These are phyloP conservation scores for Lucilia sericata DNA, from an alignment of 1,140 invertebrate genomes.

Conservation along the genomic window DNA sequence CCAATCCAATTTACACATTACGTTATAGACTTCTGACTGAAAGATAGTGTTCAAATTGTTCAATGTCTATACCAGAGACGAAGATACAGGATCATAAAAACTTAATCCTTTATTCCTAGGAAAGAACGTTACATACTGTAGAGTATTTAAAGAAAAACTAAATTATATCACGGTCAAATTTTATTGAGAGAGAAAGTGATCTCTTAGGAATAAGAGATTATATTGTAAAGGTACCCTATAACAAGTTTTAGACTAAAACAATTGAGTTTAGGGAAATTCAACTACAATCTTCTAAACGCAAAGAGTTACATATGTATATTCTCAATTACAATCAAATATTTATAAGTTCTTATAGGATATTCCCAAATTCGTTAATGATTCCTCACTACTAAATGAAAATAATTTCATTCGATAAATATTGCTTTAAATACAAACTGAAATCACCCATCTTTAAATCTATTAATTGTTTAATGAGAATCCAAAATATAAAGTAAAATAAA, in stretches of 20 bases:
- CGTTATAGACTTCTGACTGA: no score
- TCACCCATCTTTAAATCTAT: constrained; percentile 22
- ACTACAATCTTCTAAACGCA: no score
- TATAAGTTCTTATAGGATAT: not conserved
- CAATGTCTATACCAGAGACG: no score
- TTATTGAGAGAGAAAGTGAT: constrained; percentile 29
- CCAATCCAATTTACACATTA: no score
- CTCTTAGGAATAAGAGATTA: not conserved
- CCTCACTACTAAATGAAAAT: not conserved
- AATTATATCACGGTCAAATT: constrained; percentile 41
- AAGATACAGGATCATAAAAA: no score
- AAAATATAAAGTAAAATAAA: constrained; percentile 14
- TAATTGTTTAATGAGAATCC: constrained; percentile 29
- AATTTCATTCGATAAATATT: not conserved
- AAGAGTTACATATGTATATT: no score
- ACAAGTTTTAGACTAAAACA: not conserved
- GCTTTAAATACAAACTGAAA: not conserved
- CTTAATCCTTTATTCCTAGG: no score
- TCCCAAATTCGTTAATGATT: not conserved
- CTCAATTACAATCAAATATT: not conserved
- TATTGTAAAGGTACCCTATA: not conserved
- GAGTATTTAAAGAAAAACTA: not conserved
- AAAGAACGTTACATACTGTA: not conserved
- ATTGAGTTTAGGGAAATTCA: no score
- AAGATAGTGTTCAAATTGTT: no score